Base-by-base conservation (phyloP, 2,797 vertebrate species). In the Parambassis ranga region DNA sequence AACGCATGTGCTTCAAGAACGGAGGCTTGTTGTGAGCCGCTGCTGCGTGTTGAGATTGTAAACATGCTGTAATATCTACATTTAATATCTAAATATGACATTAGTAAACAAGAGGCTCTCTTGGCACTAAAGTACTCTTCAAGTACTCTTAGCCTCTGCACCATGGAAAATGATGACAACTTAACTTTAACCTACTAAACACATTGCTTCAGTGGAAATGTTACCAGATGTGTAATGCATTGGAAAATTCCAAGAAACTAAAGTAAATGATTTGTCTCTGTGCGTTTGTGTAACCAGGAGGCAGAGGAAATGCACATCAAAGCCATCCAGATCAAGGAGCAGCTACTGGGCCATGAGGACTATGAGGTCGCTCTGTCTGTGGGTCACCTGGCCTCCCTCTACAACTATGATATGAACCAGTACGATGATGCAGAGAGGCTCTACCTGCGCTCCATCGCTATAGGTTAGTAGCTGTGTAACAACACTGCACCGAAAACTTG, bases 251-350 rank as follows among this genome's bases (percentile, higher is more conserved):
- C n/a, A 1, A 10, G 36, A 38, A 49, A 49, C 16, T 10, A 13
- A 32, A 26, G 10, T 3, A 13, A 23, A 28, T 27, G 8, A 19
- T 10, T 2, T 2, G 22, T 65, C n/a, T 33, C 1, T 37, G 23
- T 60, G 11, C 23, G 9, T 27, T 3, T 11, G 0, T 38, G 11
- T 31, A 26, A 13, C 28, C 73, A 99, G 98, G 98, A 99, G 87
- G 98, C 98, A 3, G 98, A 99, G 88, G 98, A 99, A 90, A 99
- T 99, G 98, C 98, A 99, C 89, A 96, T 99, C 81, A 99, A 99
- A 90, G 98, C 98, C 61, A 99, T 99, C 88, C 95, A 99, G 88
- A 99, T 99, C 76, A 99, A 99, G 91, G 98, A 99, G 87, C 97
- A 99, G 87, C 94, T 99, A n/a, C 93, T 99, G 56, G 97, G 97